Percentiles rank a stretch among this genome's conserved stretches.
phyloP scores from a whole-genome alignment of 2,113 vertebrate genomes.

The Tenrec ecaudatus region DNA sequence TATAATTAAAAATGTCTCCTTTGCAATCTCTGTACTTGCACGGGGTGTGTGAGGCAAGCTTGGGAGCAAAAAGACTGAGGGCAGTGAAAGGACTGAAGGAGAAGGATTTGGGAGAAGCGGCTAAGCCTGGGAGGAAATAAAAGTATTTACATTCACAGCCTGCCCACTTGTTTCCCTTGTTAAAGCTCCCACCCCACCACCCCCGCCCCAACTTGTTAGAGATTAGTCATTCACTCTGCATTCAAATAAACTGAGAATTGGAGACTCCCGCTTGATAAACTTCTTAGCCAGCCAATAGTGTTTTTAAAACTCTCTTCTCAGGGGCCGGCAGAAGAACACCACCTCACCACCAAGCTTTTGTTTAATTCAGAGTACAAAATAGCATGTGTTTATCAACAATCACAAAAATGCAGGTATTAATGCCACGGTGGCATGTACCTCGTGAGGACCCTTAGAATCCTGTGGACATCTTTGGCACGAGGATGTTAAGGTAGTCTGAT shows the following conservation, averaged over 20 bases:
- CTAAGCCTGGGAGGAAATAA: slow-evolving; percentile 57
- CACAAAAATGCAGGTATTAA: background rate
- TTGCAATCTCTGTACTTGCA: slow-evolving; percentile 84
- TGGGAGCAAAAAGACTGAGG: slow-evolving; percentile 40
- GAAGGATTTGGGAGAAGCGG: slow-evolving; percentile 19
- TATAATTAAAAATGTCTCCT: slow-evolving; percentile 88
- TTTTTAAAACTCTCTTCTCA: slow-evolving; percentile 78
- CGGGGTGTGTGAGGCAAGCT: slow-evolving; percentile 79
- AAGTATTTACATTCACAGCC: slow-evolving; percentile 71
- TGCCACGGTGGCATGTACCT: background rate
- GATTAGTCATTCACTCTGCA: slow-evolving; percentile 81
- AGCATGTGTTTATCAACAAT: slow-evolving; percentile 45
- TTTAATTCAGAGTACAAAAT: slow-evolving; percentile 61
- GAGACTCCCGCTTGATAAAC: slow-evolving; percentile 81
- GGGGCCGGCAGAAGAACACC: slow-evolving; percentile 76
- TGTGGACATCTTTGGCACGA: background rate
- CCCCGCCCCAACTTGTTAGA: slow-evolving; percentile 66
- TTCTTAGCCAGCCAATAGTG: slow-evolving; percentile 73
- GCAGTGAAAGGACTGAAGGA: slow-evolving; percentile 9
- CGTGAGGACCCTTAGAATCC: background rate
- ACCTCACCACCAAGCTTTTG: slow-evolving; percentile 52
- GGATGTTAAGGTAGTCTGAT: slow-evolving; percentile 34
- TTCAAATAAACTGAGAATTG: slow-evolving; percentile 84
- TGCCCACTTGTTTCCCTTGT: slow-evolving; percentile 76
- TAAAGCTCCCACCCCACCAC: slow-evolving; percentile 58